Conservation (phyloP, 1,140 invertebrate genomes). For the Drosophila murphyi region DNA sequence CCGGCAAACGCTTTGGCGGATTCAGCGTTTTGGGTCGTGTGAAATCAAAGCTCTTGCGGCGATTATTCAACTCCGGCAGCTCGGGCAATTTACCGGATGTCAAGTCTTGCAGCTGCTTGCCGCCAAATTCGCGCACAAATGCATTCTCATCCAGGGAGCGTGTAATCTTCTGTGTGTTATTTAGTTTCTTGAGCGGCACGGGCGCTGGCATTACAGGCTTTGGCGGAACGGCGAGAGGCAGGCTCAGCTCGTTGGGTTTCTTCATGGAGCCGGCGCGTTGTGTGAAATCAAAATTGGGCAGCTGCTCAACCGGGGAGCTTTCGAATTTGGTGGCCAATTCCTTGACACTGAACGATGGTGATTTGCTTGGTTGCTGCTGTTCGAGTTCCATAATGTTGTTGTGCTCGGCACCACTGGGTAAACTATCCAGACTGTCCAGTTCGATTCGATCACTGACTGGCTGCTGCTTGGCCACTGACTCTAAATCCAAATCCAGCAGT, state of each 20-base stretch:
- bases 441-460: constrained; percentile 67
- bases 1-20: constrained; percentile 86
- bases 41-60: constrained; percentile 84
- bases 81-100: constrained; percentile 68
- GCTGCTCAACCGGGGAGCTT: constrained; percentile 84
- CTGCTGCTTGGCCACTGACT: constrained; percentile 27
- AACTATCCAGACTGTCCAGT: constrained; percentile 78
- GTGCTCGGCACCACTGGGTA: constrained; percentile 63
- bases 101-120: constrained; percentile 81
- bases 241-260: constrained; percentile 65
- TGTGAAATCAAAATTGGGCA: constrained; percentile 79
- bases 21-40: constrained; percentile 85
- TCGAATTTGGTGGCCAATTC: constrained; percentile 87
- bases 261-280: constrained; percentile 68
- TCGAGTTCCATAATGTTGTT: constrained; percentile 49
- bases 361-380: constrained; percentile 60
- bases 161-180: constrained; percentile 87
- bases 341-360: constrained; percentile 85
- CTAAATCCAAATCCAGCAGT: constrained; percentile 21
- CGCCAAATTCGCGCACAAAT: constrained; percentile 87
- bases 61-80: constrained; percentile 74
- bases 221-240: constrained; percentile 21
- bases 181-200: constrained; percentile 83
- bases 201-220: constrained; percentile 53
- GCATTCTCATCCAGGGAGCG: constrained; percentile 90